Percentiles rank a stretch among this genome's conserved stretches.
phyloP scores from a whole-genome alignment of 30 jellyfish, hydroid and myxozoan species.

The Rhopilema esculentum region DNA sequence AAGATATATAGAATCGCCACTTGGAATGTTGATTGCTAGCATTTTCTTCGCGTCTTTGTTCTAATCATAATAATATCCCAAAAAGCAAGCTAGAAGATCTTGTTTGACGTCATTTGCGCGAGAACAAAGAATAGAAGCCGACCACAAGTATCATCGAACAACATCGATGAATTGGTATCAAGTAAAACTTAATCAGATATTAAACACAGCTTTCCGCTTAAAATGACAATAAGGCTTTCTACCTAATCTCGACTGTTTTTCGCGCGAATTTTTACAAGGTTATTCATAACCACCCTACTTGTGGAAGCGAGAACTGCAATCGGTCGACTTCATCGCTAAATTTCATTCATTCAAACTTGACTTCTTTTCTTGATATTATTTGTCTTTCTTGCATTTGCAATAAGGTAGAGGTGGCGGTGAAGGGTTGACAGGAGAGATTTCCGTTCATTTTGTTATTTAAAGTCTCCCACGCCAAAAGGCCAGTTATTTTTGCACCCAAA shows the following conservation, averaged over 20 bases:
- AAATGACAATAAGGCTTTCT: slow-evolving; percentile 28
- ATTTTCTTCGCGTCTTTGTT: background rate
- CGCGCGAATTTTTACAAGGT: slow-evolving; percentile 33
- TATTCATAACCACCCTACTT: slow-evolving; percentile 17
- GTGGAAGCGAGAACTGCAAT: background rate
- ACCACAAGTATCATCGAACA: slow-evolving; percentile 30
- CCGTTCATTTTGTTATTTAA: background rate
- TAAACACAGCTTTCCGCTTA: slow-evolving; percentile 32
- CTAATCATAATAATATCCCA: background rate
- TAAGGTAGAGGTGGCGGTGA: no score
- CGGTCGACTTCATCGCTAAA: background rate
- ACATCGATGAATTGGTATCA: slow-evolving; percentile 22
- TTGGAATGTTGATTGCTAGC: background rate
- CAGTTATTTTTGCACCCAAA: background rate
- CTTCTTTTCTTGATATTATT: background rate
- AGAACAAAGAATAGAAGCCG: background rate
- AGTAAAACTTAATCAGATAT: slow-evolving; percentile 24
- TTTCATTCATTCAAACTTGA: background rate
- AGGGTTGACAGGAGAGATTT: background rate
- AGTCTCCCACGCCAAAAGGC: background rate
- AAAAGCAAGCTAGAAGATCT: background rate
- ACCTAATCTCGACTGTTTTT: slow-evolving; percentile 17
- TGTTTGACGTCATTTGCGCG: slow-evolving; percentile 26
- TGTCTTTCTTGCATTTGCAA: background rate
- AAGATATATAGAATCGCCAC: background rate